Conservation (phyloP, 2,113 vertebrate genomes). For the Mugil cephalus region DNA sequence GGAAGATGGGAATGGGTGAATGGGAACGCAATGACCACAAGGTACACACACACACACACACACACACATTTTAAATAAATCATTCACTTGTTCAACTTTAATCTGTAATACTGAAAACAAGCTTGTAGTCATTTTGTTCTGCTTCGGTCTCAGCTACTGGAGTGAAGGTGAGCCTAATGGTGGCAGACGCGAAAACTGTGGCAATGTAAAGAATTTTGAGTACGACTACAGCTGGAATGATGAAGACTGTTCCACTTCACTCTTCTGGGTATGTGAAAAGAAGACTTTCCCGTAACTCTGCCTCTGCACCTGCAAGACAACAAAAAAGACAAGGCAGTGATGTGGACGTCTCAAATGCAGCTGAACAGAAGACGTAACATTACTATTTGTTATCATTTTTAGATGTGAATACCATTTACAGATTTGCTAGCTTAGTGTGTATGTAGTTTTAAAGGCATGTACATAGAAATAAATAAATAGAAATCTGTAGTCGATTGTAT, state of each 20-base stretch:
- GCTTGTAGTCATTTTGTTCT: background rate
- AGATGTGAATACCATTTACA: background rate
- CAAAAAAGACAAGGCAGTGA: background rate
- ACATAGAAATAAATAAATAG: no score
- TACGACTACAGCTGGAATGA: constrained; percentile 3
- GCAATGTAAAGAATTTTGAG: background rate
- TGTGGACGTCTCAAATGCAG: background rate
- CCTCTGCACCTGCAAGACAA: background rate
- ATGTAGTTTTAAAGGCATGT: no score
- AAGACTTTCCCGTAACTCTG: background rate
- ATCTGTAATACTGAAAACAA: background rate
- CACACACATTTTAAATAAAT: background rate
- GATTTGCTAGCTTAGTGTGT: no score
- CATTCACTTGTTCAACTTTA: no score
- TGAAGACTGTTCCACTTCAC: accelerated
- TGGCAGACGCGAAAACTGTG: background rate
- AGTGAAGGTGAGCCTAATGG: background rate
- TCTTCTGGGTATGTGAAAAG: constrained; percentile 1
- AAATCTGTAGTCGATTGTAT: no score
- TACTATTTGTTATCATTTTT: background rate
- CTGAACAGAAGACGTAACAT: background rate
- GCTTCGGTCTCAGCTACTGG: constrained; percentile 2
- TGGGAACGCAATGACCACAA: background rate
- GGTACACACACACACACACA: background rate
- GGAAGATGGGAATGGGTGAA: constrained; percentile 38